Evolutionary conservation across 2,797 vertebrate genomes (phyloP), one percentile per base, ranked within the genome.

Genomic region (Enteromius mattozi): DNA sequence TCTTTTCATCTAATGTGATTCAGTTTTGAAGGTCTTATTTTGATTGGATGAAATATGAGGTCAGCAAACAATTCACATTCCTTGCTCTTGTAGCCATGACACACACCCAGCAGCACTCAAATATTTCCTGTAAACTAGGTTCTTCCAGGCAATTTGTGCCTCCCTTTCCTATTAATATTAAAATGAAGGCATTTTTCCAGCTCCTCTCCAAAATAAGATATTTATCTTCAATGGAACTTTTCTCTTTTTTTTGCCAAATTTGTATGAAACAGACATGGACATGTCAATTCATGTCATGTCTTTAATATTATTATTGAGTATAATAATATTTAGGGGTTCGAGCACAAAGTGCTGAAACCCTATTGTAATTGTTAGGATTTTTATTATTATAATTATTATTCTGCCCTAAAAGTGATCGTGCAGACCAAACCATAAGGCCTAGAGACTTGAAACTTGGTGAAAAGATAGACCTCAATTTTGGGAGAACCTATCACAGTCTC

Each of bases 1-100:
- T 78, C 45, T 54, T 78, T 71, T 85, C 17, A 69, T 37, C 17
- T 40, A 10, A 45, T 78, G 59, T 80, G 30, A 80, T 42, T 79
- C 14, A 33, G 76, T 87, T 83, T 83, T 82, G 80, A 74, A 85
- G 81, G 87, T 92, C 84, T 91, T 93, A 86, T 93, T 93, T 85
- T 91, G 88, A 92, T 88, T 86, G 86, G 88, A 92, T 92, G 88
- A 86, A 93, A 88, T 88, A 86, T 92, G 88, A 85, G 51, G 63
- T 83, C 89, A 91, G 83, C 86, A 87, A 88, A 80, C 87, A 86
- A 89, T 78, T 86, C 80, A 77, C 81, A 89, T 90, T 92, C 87
- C 75, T 85, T 27, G 83, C 76, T 77, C 86, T 85, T 86, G 86
- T 45, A 77, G 45, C 40, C 16, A 3, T 69, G 12, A 75, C 4